A percentile compares a stretch with the other conserved stretches of the same genome.
Evolutionary conservation across 1,140 invertebrate species (phyloP).

Genomic region (Agrilus planipennis): DNA sequence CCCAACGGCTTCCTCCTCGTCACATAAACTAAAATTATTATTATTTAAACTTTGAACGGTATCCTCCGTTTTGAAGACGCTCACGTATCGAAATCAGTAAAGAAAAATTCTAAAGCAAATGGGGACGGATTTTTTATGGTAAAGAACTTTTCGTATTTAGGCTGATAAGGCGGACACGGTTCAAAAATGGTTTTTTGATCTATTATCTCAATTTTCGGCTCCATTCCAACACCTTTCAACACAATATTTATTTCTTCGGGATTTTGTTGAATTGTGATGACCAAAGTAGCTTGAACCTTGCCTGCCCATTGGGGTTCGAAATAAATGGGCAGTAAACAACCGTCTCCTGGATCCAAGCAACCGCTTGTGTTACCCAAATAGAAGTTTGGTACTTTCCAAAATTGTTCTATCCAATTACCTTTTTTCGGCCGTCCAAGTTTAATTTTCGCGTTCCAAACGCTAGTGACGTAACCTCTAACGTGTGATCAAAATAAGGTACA

Average conservation of each 20-base stretch:
- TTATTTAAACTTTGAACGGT: too few relatives aligned
- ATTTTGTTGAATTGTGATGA: slow-evolving; percentile 26
- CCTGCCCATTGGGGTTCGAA: slow-evolving; percentile 21
- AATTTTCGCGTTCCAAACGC: slow-evolving; percentile 26
- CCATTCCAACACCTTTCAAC: slow-evolving; percentile 30
- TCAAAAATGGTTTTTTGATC: slow-evolving; percentile 27
- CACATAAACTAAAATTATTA: too few relatives aligned
- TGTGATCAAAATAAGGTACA: slow-evolving; percentile 2
- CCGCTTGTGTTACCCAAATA: slow-evolving; percentile 19
- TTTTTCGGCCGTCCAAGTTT: slow-evolving; percentile 9
- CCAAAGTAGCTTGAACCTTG: slow-evolving; percentile 20
- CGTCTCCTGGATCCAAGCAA: slow-evolving; percentile 12
- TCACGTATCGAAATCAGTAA: slow-evolving; percentile 36
- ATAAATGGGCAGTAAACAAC: slow-evolving; percentile 16
- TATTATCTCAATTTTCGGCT: slow-evolving; percentile 28
- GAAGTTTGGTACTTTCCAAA: slow-evolving; percentile 11
- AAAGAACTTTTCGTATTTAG: slow-evolving; percentile 22
- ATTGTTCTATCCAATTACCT: slow-evolving; percentile 11
- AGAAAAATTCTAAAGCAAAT: slow-evolving; percentile 34
- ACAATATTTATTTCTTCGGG: slow-evolving; percentile 17
- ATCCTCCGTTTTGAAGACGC: too few relatives aligned
- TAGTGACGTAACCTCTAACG: slow-evolving; percentile 32
- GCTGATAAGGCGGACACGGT: slow-evolving; percentile 28
- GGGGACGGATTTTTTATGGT: slow-evolving; percentile 31
- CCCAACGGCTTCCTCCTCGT: slow-evolving; percentile 17